Conservation (phyloP, 1,140 invertebrate species). For the Conopomorpha cramerella region DNA sequence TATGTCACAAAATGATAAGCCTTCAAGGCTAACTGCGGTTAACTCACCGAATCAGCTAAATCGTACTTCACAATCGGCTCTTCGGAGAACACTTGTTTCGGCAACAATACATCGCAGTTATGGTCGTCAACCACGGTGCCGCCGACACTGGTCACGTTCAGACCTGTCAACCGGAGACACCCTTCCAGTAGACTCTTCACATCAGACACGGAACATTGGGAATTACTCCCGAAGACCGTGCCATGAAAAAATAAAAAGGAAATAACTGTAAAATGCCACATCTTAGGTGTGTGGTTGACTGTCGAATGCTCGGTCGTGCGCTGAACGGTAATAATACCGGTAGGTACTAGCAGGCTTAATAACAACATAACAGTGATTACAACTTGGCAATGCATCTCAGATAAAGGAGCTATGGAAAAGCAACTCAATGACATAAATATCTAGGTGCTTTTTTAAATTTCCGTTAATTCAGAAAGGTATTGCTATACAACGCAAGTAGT, state of each 20-base stretch:
- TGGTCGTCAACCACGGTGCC: constrained; percentile 50
- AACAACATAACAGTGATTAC: too few species aligned
- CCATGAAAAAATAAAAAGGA: constrained; percentile 4
- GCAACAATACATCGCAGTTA: constrained; percentile 48
- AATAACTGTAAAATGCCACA: too few species aligned
- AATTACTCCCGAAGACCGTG: constrained; percentile 7
- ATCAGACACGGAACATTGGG: constrained; percentile 28
- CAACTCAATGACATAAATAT: too few species aligned
- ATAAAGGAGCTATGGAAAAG: too few species aligned
- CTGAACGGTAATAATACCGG: too few species aligned
- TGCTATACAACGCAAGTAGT: too few species aligned
- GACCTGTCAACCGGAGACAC: constrained; percentile 33
- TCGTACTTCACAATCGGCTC: constrained; percentile 39
- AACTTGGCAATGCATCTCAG: too few species aligned
- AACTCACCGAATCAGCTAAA: constrained; percentile 36
- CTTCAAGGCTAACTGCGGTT: constrained; percentile 1
- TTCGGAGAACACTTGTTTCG: constrained; percentile 45
- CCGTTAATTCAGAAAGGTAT: too few species aligned
- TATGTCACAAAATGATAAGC: neutral
- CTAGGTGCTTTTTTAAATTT: too few species aligned
- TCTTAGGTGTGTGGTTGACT: too few species aligned
- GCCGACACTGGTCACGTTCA: constrained; percentile 40
- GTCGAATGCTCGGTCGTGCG: too few species aligned
- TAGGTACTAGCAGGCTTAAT: too few species aligned
- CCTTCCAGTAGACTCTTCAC: constrained; percentile 39